phyloP scores from a whole-genome alignment of 1,140 invertebrate genomes.

The Oscheius sp. region DNA sequence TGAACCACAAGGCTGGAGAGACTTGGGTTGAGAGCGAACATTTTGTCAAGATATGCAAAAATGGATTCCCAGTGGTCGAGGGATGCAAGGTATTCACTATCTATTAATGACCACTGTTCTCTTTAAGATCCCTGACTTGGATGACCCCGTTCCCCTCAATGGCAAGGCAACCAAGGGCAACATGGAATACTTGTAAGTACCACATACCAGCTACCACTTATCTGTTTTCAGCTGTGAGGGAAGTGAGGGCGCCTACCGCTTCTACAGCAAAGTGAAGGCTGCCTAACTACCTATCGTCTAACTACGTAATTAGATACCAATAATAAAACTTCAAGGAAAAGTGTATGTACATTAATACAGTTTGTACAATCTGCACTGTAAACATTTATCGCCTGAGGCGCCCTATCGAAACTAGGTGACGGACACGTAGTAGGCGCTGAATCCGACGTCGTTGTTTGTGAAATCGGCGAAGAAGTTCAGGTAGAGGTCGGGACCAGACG shows the following conservation, averaged over 20 bases:
- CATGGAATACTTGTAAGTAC: neutral
- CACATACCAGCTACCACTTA: neutral
- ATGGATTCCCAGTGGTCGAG: neutral
- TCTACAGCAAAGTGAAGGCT: neutral
- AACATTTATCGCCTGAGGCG: constrained; percentile 4
- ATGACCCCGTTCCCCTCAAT: neutral
- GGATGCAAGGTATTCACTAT: neutral
- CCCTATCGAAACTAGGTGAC: constrained; percentile 1
- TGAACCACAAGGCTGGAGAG: neutral
- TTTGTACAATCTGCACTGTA: neutral
- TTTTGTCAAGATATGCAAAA: neutral
- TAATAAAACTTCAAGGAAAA: too few relatives aligned
- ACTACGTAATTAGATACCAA: too few relatives aligned
- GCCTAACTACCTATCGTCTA: too few relatives aligned
- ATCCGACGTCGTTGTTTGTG: constrained; percentile 1
- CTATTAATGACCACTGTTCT: neutral
- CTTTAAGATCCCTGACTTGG: neutral
- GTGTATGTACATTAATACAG: neutral
- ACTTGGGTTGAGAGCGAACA: neutral
- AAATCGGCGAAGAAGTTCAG: neutral
- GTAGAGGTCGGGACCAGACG: neutral
- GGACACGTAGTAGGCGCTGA: constrained; percentile 8
- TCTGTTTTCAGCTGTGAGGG: constrained; percentile 1
- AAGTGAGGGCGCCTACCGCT: neutral
- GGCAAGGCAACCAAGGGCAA: neutral